Conservation (phyloP, 2,797 vertebrate species). For the Halcyon leucocephala region DNA sequence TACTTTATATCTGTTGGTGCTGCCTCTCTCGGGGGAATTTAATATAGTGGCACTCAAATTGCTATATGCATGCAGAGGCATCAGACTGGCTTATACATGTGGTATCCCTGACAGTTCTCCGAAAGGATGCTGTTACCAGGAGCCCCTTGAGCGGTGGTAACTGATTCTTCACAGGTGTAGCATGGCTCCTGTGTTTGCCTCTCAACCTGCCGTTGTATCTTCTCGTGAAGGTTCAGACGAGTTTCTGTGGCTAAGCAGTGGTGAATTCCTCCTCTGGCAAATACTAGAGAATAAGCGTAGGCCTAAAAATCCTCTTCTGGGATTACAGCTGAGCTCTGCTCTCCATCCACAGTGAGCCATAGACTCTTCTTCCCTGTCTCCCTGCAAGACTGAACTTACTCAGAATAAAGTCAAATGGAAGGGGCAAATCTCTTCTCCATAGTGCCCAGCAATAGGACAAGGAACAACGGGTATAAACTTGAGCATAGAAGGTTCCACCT, state of each 20-base stretch:
- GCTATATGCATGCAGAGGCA: conserved; percentile 69
- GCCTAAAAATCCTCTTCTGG: conserved; percentile 35
- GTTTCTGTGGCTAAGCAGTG: conserved; percentile 20
- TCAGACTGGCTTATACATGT: conserved; percentile 69
- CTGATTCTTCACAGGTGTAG: conserved; percentile 54
- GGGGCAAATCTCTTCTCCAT: no score
- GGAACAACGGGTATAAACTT: no score
- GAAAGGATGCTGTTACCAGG: conserved; percentile 49
- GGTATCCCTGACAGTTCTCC: conserved; percentile 57
- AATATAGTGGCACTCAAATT: conserved; percentile 69
- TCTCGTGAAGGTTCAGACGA: background rate
- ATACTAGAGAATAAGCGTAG: background rate
- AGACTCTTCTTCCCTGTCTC: background rate
- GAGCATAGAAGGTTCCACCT: no score
- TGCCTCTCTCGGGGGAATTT: conserved; percentile 72
- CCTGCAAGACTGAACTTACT: background rate
- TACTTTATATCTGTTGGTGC: conserved; percentile 57
- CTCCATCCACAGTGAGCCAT: background rate
- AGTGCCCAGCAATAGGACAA: no score
- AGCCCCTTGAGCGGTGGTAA: conserved; percentile 19
- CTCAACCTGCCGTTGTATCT: background rate
- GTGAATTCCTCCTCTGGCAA: conserved; percentile 26
- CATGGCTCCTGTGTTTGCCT: conserved; percentile 67
- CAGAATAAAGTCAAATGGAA: background rate
- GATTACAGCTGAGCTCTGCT: background rate